These are phyloP conservation scores for Leuciscus idus DNA, from an alignment of 2,113 vertebrate genomes.

Conservation along the genomic window DNA sequence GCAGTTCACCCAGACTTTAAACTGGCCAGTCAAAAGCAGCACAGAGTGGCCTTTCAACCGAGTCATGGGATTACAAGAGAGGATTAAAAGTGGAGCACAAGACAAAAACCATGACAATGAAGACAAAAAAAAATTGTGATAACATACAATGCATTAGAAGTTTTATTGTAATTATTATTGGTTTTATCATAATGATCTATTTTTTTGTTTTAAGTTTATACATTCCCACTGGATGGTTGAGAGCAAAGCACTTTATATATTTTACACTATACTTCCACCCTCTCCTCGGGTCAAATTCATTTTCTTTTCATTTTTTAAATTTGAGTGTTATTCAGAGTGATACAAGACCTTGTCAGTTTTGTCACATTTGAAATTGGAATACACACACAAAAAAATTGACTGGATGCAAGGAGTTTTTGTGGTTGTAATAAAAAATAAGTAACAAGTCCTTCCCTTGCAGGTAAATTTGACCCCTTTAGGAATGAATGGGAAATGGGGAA, in stretches of 20 bases:
- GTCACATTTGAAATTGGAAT: no score
- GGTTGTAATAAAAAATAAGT: no score
- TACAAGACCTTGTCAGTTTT: no score
- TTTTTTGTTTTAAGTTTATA: background rate
- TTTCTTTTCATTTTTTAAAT: no score
- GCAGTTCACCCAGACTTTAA: constrained; percentile 37
- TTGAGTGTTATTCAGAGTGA: no score
- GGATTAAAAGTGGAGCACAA: constrained; percentile 17
- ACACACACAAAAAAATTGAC: no score
- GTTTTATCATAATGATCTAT: background rate
- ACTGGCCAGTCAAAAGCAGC: constrained; percentile 59
- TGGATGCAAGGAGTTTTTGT: no score
- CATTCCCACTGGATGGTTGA: background rate
- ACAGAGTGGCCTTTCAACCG: constrained; percentile 58
- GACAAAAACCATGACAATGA: constrained; percentile 14
- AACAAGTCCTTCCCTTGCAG: no score
- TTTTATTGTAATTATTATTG: background rate
- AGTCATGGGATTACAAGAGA: constrained; percentile 39
- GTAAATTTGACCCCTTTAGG: no score
- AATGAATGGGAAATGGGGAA: no score
- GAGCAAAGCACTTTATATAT: background rate
- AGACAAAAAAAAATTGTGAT: background rate
- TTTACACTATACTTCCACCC: background rate
- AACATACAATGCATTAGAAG: background rate
- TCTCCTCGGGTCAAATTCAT: no score